Base-by-base conservation (phyloP, 1,140 invertebrate genomes). In the Drosophila lacertosa region DNA sequence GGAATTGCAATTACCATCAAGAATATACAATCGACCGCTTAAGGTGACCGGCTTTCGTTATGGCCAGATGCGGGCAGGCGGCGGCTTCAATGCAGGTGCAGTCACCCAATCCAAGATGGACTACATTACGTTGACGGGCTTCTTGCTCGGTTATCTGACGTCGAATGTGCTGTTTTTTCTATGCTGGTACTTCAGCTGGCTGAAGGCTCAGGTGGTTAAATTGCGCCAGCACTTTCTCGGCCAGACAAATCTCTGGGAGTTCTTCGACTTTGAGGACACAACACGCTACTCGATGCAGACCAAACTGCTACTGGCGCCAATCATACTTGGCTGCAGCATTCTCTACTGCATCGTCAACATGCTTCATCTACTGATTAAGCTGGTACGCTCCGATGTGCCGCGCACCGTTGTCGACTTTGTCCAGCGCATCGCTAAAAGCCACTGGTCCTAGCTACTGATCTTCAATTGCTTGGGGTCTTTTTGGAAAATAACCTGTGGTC, bases 251-350 rank as follows among this genome's bases (percentile, higher is more conserved):
- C 75, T 90, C 1, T 74, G 63, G 66, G 69, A 89, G 15, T 82
- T 90, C 47, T 78, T 90, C 20, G 77, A 90, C 42, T 62, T 78
- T n/a, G 74, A 89, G 47, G 89, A 89, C 26, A 79, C 62, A 13
- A 67, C 50, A 7, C 65, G 54, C 22, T 77, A 78, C 16, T 65
- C 71, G 18, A 40, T 69, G 15, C 73, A 80, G 18, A 74, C 76
- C 9, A 90, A 90, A 35, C 40, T 90, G 11, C 3, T 84, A 0
- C 33, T 90, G 13, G 58, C 75, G 0, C 89, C 83, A 6, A 32
- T 90, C 4, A 80, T 79, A 26, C 13, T 81, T 13, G 13, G 69
- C 24, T 74, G 65, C 29, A 67, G 53, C 16, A 10, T 78, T 11
- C 51, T 90, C 16, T 90, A 89, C 44, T 63, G 69, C 29, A 64